Evolutionary conservation across 1,140 invertebrate genomes (phyloP).

Genomic region (Octopus sinensis): DNA sequence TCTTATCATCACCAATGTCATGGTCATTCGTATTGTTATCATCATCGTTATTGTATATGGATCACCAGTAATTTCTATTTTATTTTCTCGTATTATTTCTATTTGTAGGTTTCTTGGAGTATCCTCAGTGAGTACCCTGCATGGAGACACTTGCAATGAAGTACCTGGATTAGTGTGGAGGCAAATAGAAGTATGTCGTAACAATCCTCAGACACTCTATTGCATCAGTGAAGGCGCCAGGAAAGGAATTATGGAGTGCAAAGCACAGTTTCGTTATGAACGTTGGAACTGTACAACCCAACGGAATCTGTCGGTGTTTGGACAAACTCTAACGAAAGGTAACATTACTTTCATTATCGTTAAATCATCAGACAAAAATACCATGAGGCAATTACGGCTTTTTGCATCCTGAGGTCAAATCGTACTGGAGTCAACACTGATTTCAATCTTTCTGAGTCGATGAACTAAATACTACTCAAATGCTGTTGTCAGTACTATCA

Average conservation of each 20-base stretch:
- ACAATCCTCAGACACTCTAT: conserved; percentile 51
- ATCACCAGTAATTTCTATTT: too few species aligned
- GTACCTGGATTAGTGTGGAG: conserved; percentile 54
- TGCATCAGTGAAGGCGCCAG: conserved; percentile 48
- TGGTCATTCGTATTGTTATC: too few species aligned
- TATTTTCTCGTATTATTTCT: background rate
- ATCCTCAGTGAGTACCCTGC: conserved; percentile 50
- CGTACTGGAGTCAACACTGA: background rate
- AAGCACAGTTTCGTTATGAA: conserved; percentile 51
- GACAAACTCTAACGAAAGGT: conserved; percentile 79
- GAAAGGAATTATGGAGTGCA: conserved; percentile 52
- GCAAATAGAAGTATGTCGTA: conserved; percentile 46
- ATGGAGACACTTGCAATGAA: conserved; percentile 59
- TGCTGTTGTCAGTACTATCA: too few species aligned
- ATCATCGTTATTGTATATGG: too few species aligned
- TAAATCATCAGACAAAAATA: background rate
- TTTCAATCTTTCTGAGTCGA: too few species aligned
- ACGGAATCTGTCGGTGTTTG: conserved; percentile 65
- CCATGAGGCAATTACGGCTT: background rate
- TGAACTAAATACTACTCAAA: too few species aligned
- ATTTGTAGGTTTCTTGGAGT: conserved; percentile 62
- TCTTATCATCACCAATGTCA: too few species aligned
- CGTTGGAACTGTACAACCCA: conserved; percentile 55
- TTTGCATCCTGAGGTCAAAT: background rate
- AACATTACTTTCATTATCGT: conserved; percentile 21